Evolutionary conservation across 2,888 invertebrate species (phyloP).

Genomic region (Elaeidobius kamerunicus): DNA sequence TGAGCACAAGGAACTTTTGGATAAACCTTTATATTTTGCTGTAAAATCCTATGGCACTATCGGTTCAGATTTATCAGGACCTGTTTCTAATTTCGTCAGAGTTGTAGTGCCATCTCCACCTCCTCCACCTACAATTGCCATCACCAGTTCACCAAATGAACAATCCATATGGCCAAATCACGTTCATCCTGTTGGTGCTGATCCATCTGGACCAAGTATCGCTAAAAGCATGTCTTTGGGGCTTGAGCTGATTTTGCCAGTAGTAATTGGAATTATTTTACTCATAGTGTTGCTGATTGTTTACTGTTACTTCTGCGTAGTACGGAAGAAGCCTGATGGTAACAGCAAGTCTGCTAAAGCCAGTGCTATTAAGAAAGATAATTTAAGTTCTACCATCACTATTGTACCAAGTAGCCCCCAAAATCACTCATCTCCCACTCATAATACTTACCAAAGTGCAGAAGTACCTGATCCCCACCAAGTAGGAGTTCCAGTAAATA

Average conservation of each 20-base stretch:
- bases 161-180: constrained; percentile 47
- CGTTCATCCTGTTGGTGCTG: constrained; percentile 42
- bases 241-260: constrained; percentile 52
- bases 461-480: constrained; percentile 49
- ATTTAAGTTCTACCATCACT: constrained; percentile 48
- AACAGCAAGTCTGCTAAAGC: constrained; percentile 41
- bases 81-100: constrained; percentile 55
- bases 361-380: constrained; percentile 45
- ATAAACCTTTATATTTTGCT: constrained; percentile 54
- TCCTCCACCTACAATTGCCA: constrained; percentile 52
- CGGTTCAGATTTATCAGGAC: constrained; percentile 46
- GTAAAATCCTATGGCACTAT: constrained; percentile 52
- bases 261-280: constrained; percentile 51
- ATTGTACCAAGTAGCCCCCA: constrained; percentile 50
- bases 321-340: constrained; percentile 45
- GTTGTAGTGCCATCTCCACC: constrained; percentile 54
- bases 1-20: constrained; percentile 49
- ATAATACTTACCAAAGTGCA: constrained; percentile 40
- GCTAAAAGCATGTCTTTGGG: constrained; percentile 48
- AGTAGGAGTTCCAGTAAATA: constrained; percentile 50
- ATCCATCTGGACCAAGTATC: constrained; percentile 47
- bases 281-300: constrained; percentile 49
- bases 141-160: constrained; percentile 46
- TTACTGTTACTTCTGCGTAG: constrained; percentile 53
- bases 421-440: constrained; percentile 38